A percentile compares a stretch with the other conserved stretches of the same genome.
These are phyloP conservation scores for Odontomyia ornata DNA, from an alignment of 2,888 invertebrate genomes.

Conservation along the genomic window DNA sequence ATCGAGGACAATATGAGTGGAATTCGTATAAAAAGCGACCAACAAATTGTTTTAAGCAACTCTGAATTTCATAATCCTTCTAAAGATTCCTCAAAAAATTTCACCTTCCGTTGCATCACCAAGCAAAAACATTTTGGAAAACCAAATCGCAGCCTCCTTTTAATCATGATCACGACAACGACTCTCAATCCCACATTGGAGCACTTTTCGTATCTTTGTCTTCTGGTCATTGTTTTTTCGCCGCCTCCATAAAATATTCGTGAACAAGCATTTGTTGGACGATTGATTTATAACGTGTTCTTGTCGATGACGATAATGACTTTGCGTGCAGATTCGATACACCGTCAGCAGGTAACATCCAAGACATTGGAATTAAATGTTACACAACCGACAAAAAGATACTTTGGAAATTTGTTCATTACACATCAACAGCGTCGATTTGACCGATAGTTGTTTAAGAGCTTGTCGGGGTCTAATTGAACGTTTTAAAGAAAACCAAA, in stretches of 20 bases:
- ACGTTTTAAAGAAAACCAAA: background rate
- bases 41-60: too few relatives aligned
- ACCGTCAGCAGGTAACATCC: conserved; percentile 7
- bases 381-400: conserved; percentile 2
- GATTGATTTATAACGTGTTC: conserved; percentile 33
- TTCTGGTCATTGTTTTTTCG: conserved; percentile 12
- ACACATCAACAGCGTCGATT: background rate
- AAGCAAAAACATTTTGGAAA: too few relatives aligned
- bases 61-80: too few relatives aligned
- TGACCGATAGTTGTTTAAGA: conserved; percentile 12
- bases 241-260: conserved; percentile 3
- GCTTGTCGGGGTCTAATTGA: conserved; percentile 38
- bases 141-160: too few relatives aligned
- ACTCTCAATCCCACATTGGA: too few relatives aligned
- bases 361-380: background rate
- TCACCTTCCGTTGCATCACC: too few relatives aligned
- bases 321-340: conserved; percentile 38
- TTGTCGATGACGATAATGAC: background rate
- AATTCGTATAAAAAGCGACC: too few relatives aligned
- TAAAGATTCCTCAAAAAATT: too few relatives aligned
- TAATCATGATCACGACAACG: too few relatives aligned
- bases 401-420: conserved; percentile 28
- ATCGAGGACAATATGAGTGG: too few relatives aligned
- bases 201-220: background rate
- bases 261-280: conserved; percentile 28